These are phyloP conservation scores for Dryomyza anilis DNA, from an alignment of 2,888 invertebrate species.

Conservation along the genomic window DNA sequence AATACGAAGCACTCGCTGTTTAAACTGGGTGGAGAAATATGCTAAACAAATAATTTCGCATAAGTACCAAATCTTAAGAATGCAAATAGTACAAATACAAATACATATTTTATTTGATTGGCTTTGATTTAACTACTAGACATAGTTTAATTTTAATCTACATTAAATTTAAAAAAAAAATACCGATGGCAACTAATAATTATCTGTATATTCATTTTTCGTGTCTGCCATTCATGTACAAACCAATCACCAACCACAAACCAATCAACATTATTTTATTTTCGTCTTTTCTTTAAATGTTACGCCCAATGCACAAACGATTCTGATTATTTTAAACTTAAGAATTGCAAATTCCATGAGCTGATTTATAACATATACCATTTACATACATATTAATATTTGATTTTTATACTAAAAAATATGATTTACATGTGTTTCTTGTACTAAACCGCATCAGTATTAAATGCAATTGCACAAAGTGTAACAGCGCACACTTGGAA, in stretches of 20 bases:
- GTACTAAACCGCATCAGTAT: slow-evolving; percentile 17
- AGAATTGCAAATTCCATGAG: neutral
- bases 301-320: no score
- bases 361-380: neutral
- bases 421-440: slow-evolving; percentile 9
- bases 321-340: no score
- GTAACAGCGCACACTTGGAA: slow-evolving; percentile 23
- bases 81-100: neutral
- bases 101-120: slow-evolving; percentile 11
- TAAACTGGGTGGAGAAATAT: slow-evolving; percentile 61
- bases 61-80: slow-evolving; percentile 10
- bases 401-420: slow-evolving; percentile 1
- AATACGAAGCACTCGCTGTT: slow-evolving; percentile 18
- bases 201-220: slow-evolving; percentile 1
- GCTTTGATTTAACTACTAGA: neutral
- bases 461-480: slow-evolving; percentile 24
- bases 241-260: no score
- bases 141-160: neutral
- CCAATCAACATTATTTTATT: no score
- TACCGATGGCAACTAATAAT: neutral
- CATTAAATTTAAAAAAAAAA: neutral
- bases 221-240: slow-evolving; percentile 1
- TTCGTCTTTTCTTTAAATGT: neutral
- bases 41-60: slow-evolving; percentile 17
- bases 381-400: neutral